Evolutionary conservation across 2,797 vertebrate genomes (phyloP).

Genomic region (Characodon lateralis): DNA sequence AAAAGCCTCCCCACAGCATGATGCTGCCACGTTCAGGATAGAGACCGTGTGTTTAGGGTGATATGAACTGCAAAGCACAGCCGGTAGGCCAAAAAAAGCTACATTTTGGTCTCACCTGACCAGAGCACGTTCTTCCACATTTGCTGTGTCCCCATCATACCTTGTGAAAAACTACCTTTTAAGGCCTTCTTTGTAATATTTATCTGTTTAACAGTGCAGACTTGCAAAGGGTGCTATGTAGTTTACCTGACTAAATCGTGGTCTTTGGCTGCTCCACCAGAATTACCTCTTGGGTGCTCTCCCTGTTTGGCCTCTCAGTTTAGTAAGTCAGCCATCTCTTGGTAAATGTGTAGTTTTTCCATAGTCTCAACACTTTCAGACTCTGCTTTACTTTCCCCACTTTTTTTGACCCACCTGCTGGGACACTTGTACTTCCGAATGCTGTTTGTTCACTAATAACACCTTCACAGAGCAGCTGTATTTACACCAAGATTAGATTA

Average conservation of each 20-base stretch:
- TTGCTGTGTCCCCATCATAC: not conserved
- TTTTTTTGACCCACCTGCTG: not conserved
- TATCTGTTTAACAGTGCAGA: not conserved
- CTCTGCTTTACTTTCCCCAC: no score
- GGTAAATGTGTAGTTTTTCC: not conserved
- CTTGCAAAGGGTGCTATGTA: not conserved
- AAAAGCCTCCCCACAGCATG: not conserved
- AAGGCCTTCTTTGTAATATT: not conserved
- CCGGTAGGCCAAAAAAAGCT: not conserved
- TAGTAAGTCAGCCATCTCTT: not conserved
- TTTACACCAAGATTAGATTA: not conserved
- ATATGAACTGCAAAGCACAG: not conserved
- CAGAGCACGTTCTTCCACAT: not conserved
- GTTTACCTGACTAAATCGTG: not conserved
- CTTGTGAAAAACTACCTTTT: not conserved
- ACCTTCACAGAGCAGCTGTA: not conserved
- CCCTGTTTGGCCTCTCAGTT: not conserved
- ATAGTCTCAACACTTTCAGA: not conserved
- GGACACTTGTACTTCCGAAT: not conserved
- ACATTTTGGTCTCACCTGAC: not conserved
- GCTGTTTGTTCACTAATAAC: not conserved
- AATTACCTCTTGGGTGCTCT: no score
- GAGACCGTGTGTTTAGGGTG: not conserved
- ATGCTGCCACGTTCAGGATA: not conserved
- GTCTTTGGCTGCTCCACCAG: not conserved